Conservation (phyloP, 2,888 invertebrate species). For the Cataglyphis livida region DNA sequence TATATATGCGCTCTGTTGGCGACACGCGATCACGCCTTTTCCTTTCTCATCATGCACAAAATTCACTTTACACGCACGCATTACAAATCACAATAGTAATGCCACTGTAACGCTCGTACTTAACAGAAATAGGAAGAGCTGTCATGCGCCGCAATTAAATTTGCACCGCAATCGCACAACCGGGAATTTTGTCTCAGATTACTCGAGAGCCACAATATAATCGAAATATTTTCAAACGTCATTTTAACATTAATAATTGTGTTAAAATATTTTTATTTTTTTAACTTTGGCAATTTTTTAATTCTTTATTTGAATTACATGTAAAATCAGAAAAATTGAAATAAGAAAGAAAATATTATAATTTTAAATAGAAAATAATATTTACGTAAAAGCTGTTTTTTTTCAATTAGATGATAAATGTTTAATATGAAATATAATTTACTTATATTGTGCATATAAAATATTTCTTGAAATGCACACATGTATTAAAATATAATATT, state of each 20-base stretch:
- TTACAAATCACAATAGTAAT: slow-evolving; percentile 28
- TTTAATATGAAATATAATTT: neutral
- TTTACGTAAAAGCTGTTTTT: neutral
- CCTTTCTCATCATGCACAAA: neutral
- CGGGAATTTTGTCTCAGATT: slow-evolving; percentile 3
- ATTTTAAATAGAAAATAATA: neutral
- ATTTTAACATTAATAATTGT: neutral
- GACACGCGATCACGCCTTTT: neutral
- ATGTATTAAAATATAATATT: neutral
- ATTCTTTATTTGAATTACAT: neutral
- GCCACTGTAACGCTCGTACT: neutral
- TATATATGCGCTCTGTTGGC: neutral
- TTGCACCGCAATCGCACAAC: neutral
- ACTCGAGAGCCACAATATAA: neutral
- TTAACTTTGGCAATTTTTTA: neutral
- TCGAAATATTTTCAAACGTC: neutral
- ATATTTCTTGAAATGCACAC: neutral
- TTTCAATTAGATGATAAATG: neutral
- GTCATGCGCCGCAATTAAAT: slow-evolving; percentile 32
- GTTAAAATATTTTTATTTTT: neutral
- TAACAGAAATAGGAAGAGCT: neutral
- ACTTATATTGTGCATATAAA: neutral
- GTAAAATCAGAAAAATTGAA: neutral
- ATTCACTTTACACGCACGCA: neutral
- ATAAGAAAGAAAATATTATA: neutral